A percentile compares a stretch with the other conserved stretches of the same genome.
These are phyloP conservation scores for Tiliacea citrago DNA, from an alignment of 2,888 invertebrate genomes.

Conservation along the genomic window DNA sequence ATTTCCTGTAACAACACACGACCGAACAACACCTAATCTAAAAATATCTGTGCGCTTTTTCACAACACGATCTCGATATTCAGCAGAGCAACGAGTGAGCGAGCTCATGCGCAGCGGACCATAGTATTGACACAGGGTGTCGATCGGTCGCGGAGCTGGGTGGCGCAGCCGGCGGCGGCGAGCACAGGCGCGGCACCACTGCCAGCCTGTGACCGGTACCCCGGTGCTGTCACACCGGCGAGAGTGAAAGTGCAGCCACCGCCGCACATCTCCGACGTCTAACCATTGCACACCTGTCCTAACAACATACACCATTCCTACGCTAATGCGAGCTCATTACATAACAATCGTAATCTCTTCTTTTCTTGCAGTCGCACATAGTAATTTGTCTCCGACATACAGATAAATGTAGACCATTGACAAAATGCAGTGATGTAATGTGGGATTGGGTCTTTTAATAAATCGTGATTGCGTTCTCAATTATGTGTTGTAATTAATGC, in stretches of 20 bases:
- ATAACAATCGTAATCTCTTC: constrained; percentile 73
- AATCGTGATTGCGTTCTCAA: constrained; percentile 28
- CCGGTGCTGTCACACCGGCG: constrained; percentile 77
- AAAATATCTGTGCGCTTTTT: constrained; percentile 78
- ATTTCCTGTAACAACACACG: constrained; percentile 68
- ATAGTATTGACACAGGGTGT: constrained; percentile 81
- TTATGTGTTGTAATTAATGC: constrained; percentile 38
- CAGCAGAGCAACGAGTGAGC: constrained; percentile 79
- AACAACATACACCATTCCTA: constrained; percentile 74
- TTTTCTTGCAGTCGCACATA: constrained; percentile 58
- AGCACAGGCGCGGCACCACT: constrained; percentile 86
- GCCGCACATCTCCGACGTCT: constrained; percentile 79
- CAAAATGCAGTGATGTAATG: constrained; percentile 48
- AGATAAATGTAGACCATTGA: constrained; percentile 50
- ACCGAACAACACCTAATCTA: constrained; percentile 75
- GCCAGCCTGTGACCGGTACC: constrained; percentile 72
- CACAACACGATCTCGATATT: constrained; percentile 81
- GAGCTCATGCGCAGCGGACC: constrained; percentile 80
- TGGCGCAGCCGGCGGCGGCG: constrained; percentile 81
- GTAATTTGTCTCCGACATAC: constrained; percentile 40
- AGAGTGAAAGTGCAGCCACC: constrained; percentile 89
- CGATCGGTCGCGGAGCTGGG: constrained; percentile 76
- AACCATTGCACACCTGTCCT: constrained; percentile 80
- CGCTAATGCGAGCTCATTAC: constrained; percentile 73
- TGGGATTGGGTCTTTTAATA: constrained; percentile 26